Evolutionary conservation across 2,888 invertebrate genomes (phyloP), one percentile per base, ranked within the genome.

Genomic region (Agrilus biguttatus): DNA sequence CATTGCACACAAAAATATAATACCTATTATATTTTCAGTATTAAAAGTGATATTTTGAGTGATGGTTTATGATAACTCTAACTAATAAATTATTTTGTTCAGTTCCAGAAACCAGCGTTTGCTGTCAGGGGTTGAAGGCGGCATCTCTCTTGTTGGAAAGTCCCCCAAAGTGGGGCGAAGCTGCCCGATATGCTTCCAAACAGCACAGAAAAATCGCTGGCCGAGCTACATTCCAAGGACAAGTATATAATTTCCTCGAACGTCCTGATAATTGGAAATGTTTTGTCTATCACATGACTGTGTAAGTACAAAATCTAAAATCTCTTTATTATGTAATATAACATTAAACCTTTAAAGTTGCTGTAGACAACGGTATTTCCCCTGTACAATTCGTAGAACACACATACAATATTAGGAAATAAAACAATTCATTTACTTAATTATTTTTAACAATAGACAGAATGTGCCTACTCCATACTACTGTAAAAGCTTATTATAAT

Each of bases 241-340:
- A 79, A 63, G 80, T 87, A 39, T 87, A 87, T 70, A 87, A 86
- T 67, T 87, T 86, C 66, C 70, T 87, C 53, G 86, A 87, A 65
- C 66, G 86, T 51, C 86, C 86, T 2, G 78, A 82, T 43, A 85
- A 83, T 49, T 85, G 84, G 84, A 82, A 82, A 66, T 87, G 86
- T 64, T 83, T 87, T 69, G 70, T 83, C 48, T 86, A 86, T 65
- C 85, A 86, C 66, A 80, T 82, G 65, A 74, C 78, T 53, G 83
- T 83, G 83, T 83, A 61, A 82, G 83, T 82, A 64, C 28, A 39
- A 28, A 8, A 28, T 5, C 2, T 28, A 28, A 3, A 28, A 28
- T 8, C n/a, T n/a, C 23, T 8, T 8, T 6, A 6, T 23, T 23
- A 23, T 23, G 6, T 23, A 8, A 6, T 23, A 23, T 23, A 23